Evolutionary conservation across 2,797 vertebrate species (phyloP).

Genomic region (Buphagus erythrorhynchus): DNA sequence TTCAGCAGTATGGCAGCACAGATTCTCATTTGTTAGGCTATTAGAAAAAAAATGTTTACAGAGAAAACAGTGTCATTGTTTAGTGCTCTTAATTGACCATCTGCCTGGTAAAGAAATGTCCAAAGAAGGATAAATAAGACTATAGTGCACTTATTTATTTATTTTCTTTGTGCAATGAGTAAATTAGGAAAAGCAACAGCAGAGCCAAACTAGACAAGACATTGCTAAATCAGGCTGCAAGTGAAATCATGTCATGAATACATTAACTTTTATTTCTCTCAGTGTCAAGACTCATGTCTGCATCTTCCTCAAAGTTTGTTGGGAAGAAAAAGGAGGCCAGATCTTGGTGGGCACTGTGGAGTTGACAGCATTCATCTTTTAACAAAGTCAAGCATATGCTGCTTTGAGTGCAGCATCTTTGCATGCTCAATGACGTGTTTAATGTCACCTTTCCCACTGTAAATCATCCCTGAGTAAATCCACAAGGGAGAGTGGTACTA

Average conservation of each 20-base stretch:
- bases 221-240: constrained; percentile 73
- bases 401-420: constrained; percentile 77
- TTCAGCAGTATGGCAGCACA: constrained; percentile 83
- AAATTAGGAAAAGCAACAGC: constrained; percentile 76
- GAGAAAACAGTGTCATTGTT: constrained; percentile 87
- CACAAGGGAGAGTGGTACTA: constrained; percentile 70
- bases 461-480: constrained; percentile 76
- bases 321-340: constrained; percentile 62
- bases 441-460: constrained; percentile 79
- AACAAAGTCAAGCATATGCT: constrained; percentile 77
- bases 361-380: constrained; percentile 74
- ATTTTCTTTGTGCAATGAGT: constrained; percentile 78
- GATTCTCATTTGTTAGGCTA: constrained; percentile 86
- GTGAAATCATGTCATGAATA: constrained; percentile 70
- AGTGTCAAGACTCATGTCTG: constrained; percentile 62
- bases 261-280: constrained; percentile 70
- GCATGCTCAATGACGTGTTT: constrained; percentile 78
- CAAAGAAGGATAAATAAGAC: constrained; percentile 84
- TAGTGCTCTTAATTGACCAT: constrained; percentile 88
- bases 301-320: constrained; percentile 62
- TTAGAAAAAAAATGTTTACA: constrained; percentile 87
- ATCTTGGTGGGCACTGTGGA: constrained; percentile 64
- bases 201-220: constrained; percentile 74
- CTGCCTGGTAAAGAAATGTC: constrained; percentile 85
- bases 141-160: constrained; percentile 80